These are phyloP conservation scores for Lerista edwardsae DNA, from an alignment of 2,797 vertebrate species.

Conservation along the genomic window DNA sequence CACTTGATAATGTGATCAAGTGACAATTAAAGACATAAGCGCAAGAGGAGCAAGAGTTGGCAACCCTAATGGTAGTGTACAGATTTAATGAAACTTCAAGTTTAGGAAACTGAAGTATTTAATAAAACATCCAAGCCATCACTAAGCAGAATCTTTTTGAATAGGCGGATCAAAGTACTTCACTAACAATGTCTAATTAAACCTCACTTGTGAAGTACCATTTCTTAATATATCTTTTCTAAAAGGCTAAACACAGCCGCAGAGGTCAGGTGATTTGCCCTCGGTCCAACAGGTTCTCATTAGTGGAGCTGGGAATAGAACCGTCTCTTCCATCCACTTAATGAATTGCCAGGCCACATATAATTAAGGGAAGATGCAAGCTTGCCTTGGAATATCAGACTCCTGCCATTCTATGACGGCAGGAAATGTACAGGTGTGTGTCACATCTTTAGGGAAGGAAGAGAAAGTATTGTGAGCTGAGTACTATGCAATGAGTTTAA, in stretches of 20 bases:
- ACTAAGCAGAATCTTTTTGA: background rate
- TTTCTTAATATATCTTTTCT: conserved; percentile 39
- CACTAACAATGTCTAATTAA: conserved; percentile 28
- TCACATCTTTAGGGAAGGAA: background rate
- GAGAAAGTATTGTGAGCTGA: background rate
- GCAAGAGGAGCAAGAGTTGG: background rate
- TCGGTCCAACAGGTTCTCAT: conserved; percentile 4
- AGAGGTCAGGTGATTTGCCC: conserved; percentile 29
- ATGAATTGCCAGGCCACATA: conserved; percentile 2
- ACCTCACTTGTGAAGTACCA: conserved; percentile 23
- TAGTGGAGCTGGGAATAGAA: conserved; percentile 32
- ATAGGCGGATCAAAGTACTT: conserved; percentile 33
- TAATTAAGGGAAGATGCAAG: conserved; percentile 18
- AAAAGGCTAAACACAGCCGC: conserved; percentile 19
- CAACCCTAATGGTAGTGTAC: background rate
- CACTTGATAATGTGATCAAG: background rate
- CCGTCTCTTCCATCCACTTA: background rate
- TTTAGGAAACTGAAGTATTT: conserved; percentile 9
- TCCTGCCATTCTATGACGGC: background rate
- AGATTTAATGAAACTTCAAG: background rate
- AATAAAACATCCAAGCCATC: conserved; percentile 15
- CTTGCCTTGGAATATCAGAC: conserved; percentile 12
- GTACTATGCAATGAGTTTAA: background rate
- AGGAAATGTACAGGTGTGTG: conserved; percentile 1
- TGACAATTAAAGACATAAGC: background rate